Evolutionary conservation across 2,888 invertebrate species (phyloP).

Genomic region (Herminia tarsipennalis): DNA sequence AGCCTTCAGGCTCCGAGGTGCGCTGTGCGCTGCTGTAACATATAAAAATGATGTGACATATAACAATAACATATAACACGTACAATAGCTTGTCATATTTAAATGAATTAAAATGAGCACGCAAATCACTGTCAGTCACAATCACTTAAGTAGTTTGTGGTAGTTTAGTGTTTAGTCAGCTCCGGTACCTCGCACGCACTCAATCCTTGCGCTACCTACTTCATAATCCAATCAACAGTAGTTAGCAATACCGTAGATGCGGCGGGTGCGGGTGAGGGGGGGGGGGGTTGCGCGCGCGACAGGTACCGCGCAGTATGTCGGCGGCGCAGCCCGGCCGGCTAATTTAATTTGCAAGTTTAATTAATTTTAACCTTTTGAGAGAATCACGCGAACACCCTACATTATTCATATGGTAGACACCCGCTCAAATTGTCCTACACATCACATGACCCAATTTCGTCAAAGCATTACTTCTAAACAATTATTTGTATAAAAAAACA

Average conservation of each 20-base stretch:
- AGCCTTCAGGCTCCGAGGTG: no score
- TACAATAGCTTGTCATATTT: no score
- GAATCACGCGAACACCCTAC: slow-evolving; percentile 39
- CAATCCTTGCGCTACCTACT: background rate
- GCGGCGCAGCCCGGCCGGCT: slow-evolving; percentile 38
- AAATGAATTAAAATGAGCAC: no score
- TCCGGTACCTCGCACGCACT: background rate
- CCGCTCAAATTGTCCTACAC: background rate
- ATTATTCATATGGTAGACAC: slow-evolving; percentile 44
- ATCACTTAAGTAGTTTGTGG: no score
- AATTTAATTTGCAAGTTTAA: slow-evolving; percentile 72
- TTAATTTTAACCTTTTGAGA: slow-evolving; percentile 67
- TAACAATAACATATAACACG: no score
- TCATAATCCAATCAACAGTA: slow-evolving; percentile 11
- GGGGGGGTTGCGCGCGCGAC: background rate
- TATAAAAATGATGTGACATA: no score
- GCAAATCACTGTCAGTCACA: no score
- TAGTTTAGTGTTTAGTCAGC: background rate
- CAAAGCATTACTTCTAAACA: background rate
- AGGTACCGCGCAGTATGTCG: slow-evolving; percentile 11
- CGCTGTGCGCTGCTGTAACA: no score
- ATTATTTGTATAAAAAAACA: background rate
- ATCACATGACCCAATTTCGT: background rate
- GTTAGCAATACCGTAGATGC: background rate
- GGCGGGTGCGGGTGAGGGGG: background rate